phyloP scores from a whole-genome alignment of 92 coral and sea anemone genomes.

The Epizoanthus stellaris region DNA sequence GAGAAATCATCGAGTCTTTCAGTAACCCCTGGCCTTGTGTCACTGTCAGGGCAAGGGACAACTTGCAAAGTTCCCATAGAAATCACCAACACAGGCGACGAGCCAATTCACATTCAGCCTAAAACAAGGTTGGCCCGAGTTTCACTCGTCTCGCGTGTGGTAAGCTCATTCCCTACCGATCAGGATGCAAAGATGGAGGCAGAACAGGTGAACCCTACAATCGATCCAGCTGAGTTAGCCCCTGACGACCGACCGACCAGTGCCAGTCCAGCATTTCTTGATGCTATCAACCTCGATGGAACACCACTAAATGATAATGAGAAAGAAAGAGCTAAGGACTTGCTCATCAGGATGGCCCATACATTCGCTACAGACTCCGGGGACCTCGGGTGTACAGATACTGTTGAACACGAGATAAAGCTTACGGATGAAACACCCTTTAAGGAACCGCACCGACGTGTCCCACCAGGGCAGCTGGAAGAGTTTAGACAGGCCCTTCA shows the following conservation, averaged over 20 bases:
- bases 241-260: no score
- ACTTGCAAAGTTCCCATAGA: constrained; percentile 24
- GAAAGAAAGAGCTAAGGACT: constrained; percentile 2
- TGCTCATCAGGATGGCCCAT: constrained; percentile 48
- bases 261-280: no score
- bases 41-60: neutral
- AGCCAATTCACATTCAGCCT: neutral
- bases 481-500: constrained; percentile 23
- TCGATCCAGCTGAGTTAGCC: no score
- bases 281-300: constrained; percentile 2
- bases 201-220: no score
- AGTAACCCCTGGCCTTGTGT: constrained; percentile 11
- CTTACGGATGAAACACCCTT: constrained; percentile 33
- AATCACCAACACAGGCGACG: neutral
- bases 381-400: constrained; percentile 38
- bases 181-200: no score
- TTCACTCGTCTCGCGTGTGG: neutral
- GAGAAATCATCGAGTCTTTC: neutral
- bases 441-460: constrained; percentile 34
- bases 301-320: constrained; percentile 28
- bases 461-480: constrained; percentile 31
- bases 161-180: neutral
- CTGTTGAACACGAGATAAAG: constrained; percentile 23
- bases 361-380: constrained; percentile 1
- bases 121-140: neutral